These are phyloP conservation scores for Hipposideros armiger DNA, from an alignment of 2,113 vertebrate genomes.

Conservation along the genomic window DNA sequence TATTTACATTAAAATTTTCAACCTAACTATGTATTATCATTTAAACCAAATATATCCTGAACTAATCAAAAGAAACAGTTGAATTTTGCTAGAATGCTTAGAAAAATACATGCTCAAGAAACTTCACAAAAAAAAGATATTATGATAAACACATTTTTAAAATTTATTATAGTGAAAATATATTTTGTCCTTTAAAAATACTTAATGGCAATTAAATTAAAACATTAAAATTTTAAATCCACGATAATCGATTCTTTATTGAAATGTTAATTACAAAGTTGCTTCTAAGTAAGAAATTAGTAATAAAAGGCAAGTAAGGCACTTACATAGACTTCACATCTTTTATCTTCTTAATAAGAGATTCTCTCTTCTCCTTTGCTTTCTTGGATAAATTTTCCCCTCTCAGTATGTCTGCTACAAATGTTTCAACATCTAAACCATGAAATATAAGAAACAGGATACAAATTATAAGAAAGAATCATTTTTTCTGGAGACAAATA, in stretches of 20 bases:
- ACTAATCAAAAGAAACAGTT: constrained; percentile 59
- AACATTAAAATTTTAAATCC: constrained; percentile 53
- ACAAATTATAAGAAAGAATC: constrained; percentile 77
- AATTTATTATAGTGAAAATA: constrained; percentile 41
- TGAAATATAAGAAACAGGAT: constrained; percentile 76
- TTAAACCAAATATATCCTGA: constrained; percentile 54
- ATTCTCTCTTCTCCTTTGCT: constrained; percentile 94
- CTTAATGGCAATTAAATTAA: constrained; percentile 50
- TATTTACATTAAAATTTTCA: constrained; percentile 62
- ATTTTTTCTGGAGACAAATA: constrained; percentile 78
- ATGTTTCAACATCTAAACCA: constrained; percentile 93
- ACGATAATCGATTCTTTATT: constrained; percentile 59
- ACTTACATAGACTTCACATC: constrained; percentile 91
- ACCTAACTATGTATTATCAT: background rate
- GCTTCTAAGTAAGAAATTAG: constrained; percentile 61
- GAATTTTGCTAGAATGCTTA: constrained; percentile 46
- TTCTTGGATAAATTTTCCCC: constrained; percentile 96
- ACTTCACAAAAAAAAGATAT: constrained; percentile 36
- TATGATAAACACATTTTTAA: background rate
- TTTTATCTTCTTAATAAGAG: constrained; percentile 94
- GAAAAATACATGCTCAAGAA: constrained; percentile 46
- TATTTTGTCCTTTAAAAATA: constrained; percentile 63
- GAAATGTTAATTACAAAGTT: constrained; percentile 64
- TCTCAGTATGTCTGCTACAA: constrained; percentile 92
- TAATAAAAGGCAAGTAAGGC: constrained; percentile 63